Percentiles rank a stretch among this genome's conserved stretches.
Evolutionary conservation across 2,797 vertebrate species (phyloP).

Genomic region (Mallotus villosus): DNA sequence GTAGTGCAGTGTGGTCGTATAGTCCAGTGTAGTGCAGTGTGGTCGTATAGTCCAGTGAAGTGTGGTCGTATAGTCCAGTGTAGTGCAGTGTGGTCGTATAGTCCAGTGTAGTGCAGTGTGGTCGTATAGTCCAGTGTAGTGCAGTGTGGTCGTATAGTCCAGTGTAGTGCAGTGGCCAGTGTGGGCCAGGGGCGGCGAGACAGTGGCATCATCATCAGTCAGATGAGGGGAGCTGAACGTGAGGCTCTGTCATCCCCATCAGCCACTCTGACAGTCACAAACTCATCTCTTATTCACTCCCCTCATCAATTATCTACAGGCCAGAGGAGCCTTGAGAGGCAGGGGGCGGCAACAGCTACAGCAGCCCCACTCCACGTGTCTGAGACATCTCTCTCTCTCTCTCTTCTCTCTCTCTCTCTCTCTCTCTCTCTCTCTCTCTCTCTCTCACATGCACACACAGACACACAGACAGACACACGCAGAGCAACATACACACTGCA

Average conservation of each 20-base stretch:
- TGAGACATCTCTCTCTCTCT: conserved; percentile 13
- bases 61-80: no score
- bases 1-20: background rate
- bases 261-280: conserved; percentile 69
- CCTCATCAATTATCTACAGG: conserved; percentile 74
- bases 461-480: background rate
- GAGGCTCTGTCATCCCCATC: conserved; percentile 68
- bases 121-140: background rate
- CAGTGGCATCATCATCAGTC: conserved; percentile 58
- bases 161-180: background rate
- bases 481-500: background rate
- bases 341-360: background rate
- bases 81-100: no score
- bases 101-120: background rate
- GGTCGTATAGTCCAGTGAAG: no score
- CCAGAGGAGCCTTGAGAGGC: conserved; percentile 73
- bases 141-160: background rate
- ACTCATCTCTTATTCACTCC: conserved; percentile 71
- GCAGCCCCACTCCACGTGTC: conserved; percentile 39
- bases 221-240: conserved; percentile 67
- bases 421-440: no score
- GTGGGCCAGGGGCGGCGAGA: background rate
- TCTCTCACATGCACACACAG: background rate
- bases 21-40: no score
- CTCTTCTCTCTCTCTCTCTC: no score